These are phyloP conservation scores for Otus sunia DNA, from an alignment of 2,113 vertebrate species.

Conservation along the genomic window DNA sequence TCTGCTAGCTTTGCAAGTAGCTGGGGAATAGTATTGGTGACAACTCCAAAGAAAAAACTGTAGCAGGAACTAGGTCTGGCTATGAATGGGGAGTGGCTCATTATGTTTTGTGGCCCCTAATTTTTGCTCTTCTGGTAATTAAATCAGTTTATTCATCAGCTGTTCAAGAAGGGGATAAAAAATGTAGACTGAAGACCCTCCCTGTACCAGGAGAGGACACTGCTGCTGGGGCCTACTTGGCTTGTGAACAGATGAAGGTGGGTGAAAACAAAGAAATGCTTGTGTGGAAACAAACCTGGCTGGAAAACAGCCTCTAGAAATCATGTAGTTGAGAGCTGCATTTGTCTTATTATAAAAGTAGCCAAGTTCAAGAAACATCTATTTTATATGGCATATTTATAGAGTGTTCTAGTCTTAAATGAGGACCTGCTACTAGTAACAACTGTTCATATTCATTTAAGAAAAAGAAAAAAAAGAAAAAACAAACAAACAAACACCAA, in stretches of 20 bases:
- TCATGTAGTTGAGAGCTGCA: fast-evolving
- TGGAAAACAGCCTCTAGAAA: neutral
- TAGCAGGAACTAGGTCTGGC: neutral
- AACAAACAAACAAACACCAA: no score
- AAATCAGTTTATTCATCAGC: neutral
- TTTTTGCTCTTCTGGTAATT: neutral
- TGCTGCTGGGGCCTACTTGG: neutral
- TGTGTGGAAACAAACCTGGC: neutral
- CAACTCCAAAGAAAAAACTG: neutral
- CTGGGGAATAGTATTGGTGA: neutral
- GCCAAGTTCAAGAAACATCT: neutral
- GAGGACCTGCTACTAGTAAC: neutral
- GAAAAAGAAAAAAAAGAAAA: neutral
- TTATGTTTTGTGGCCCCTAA: neutral
- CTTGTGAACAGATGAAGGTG: neutral
- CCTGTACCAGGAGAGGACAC: neutral
- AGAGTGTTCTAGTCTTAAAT: neutral
- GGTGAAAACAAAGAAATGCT: neutral
- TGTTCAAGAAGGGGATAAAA: neutral
- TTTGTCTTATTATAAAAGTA: neutral
- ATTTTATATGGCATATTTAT: neutral
- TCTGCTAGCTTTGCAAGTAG: neutral
- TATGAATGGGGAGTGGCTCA: neutral
- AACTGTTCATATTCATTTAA: neutral
- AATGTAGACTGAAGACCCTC: neutral